phyloP scores from a whole-genome alignment of 2,888 invertebrate genomes.

The Patella ulyssiponensis region DNA sequence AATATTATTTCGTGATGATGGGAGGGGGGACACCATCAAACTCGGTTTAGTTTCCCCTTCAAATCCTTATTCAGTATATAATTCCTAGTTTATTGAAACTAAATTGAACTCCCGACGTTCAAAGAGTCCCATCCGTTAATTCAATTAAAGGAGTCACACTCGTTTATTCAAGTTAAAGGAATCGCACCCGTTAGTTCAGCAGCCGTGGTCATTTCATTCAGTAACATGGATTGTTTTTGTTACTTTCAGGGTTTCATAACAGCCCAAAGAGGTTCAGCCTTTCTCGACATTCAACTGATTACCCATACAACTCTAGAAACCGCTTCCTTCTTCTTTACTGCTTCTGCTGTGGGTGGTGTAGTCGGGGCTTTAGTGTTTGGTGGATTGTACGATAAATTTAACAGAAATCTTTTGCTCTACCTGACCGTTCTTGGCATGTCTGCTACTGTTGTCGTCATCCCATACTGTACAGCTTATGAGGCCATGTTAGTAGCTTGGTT shows the following conservation, averaged over 20 bases:
- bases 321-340: not conserved
- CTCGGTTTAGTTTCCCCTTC: no score
- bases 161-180: no score
- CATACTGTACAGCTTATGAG: not conserved
- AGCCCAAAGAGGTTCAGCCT: not conserved
- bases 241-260: not conserved
- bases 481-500: not conserved
- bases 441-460: not conserved
- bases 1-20: no score
- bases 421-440: not conserved
- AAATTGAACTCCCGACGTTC: no score
- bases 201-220: no score
- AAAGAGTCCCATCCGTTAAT: no score
- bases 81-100: no score
- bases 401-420: not conserved
- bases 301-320: not conserved
- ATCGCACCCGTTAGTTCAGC: no score
- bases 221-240: no score
- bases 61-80: no score
- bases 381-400: conserved; percentile 4
- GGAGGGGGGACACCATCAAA: no score
- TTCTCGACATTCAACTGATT: not conserved
- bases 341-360: not conserved
- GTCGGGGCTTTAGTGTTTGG: not conserved
- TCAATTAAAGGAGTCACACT: no score